Base-by-base conservation (phyloP, 2,888 invertebrate genomes). In the Hyalella azteca region DNA sequence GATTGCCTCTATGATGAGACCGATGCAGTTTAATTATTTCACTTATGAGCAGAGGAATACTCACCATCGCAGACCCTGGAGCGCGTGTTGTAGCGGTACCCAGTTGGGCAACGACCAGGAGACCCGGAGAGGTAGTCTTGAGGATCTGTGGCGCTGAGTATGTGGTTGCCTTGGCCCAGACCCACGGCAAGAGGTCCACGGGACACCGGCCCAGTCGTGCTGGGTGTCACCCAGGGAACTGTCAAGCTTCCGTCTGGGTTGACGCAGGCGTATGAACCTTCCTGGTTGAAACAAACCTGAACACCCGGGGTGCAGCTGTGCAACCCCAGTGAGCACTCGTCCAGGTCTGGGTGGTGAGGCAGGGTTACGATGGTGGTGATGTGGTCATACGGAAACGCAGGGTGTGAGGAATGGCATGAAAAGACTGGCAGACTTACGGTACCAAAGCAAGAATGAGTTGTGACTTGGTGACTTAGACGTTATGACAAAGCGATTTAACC, bases 291-390 rank as follows among this genome's bases (percentile, higher is more conserved):
- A 85, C 90, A 90, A 3, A 86, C 86, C 80, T 87, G 87, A 85
- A 89, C 89, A 9, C 88, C 87, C 3, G 86, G 86, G 26, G 86
- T 86, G 86, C 92, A 92, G 48, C 89, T 88, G 79, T 92, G 89
- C 78, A 90, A 88, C 41, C 91, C 91, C 59, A 90, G 88, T 0
- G 89, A 89, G 86, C 95, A 95, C 87, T 95, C 95, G 87, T 95
- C 92, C 85, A 94, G 91, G 88, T 95, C 95, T 94, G 87, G 49
- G 45, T 45, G 11, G n/a, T 22, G 7, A 22, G 50, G 86, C 22
- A 22, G n/a, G 50, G 45, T 45, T 45, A 19, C 11, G 19, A 45
- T 45, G 11, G 19, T 11, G 45, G 45, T 1, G 7, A 5, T 1
- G 50, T 50, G 50, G 50, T 7, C 2, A 15, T 45, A 15, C 9